A percentile compares a stretch with the other conserved stretches of the same genome.
Evolutionary conservation across 2,113 vertebrate genomes (phyloP).

Genomic region (Pygoscelis antarcticus): DNA sequence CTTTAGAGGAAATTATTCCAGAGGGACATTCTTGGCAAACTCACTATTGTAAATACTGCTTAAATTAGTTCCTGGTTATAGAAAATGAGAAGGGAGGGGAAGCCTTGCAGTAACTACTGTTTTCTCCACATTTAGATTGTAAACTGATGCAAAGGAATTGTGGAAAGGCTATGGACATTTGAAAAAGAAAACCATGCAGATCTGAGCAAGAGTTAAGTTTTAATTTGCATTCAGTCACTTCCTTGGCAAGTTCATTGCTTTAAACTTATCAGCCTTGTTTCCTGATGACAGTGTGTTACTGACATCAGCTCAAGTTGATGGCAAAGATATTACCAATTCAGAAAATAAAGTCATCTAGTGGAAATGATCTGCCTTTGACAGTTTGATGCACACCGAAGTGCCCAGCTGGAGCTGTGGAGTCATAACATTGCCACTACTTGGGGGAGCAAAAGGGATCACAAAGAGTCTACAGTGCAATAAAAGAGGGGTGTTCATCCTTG

Average conservation of each 20-base stretch:
- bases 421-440: background rate
- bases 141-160: background rate
- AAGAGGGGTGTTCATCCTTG: background rate
- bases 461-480: background rate
- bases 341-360: background rate
- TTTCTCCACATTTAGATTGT: background rate
- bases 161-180: background rate
- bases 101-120: background rate
- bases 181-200: background rate
- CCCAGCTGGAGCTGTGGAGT: background rate
- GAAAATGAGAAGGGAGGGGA: background rate
- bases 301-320: constrained; percentile 31
- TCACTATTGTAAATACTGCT: background rate
- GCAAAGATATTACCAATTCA: background rate
- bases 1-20: background rate
- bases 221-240: constrained; percentile 3
- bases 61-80: background rate
- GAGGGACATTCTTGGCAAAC: background rate
- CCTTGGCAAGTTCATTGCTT: constrained; percentile 2
- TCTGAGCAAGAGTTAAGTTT: background rate
- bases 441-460: background rate
- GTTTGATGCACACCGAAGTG: background rate
- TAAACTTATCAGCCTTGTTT: constrained; percentile 11
- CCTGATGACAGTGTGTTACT: constrained; percentile 30
- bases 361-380: background rate